Evolutionary conservation across 2,113 vertebrate species (phyloP).

Genomic region (Nerophis lumbriciformis): DNA sequence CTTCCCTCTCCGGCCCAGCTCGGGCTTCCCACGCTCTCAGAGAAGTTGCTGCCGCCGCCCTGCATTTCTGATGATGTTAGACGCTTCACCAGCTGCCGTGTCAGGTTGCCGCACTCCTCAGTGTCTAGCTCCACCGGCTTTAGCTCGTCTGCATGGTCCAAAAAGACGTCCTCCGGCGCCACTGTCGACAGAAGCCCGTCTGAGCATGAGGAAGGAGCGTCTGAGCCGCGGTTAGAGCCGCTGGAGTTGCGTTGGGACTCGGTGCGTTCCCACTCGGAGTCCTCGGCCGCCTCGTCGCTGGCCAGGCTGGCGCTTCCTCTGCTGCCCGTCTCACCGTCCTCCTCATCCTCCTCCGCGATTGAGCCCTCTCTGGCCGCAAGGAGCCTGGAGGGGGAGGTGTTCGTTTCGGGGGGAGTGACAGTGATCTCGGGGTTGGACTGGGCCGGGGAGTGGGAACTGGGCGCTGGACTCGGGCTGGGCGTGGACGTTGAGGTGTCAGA

Average conservation of each 20-base stretch:
- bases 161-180: conserved; percentile 66
- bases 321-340: conserved; percentile 48
- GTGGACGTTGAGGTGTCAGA: conserved; percentile 73
- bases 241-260: conserved; percentile 52
- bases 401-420: conserved; percentile 72
- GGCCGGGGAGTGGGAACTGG: conserved; percentile 63
- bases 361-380: conserved; percentile 50
- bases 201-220: conserved; percentile 50
- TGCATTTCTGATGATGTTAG: conserved; percentile 81
- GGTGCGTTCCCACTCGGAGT: conserved; percentile 66
- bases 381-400: conserved; percentile 39
- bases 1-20: conserved; percentile 81
- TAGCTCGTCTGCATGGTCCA: conserved; percentile 76
- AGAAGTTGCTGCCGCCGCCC: conserved; percentile 19
- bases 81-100: conserved; percentile 89
- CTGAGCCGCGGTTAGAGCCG: conserved; percentile 54
- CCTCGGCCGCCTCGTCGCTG: conserved; percentile 61
- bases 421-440: conserved; percentile 85
- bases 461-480: conserved; percentile 55
- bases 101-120: conserved; percentile 85
- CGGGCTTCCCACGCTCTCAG: conserved; percentile 52
- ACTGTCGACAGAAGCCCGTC: conserved; percentile 53
- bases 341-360: conserved; percentile 54
- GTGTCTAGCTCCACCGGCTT: conserved; percentile 94
- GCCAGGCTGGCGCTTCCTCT: conserved; percentile 60